These are phyloP conservation scores for Xiphorhynchus erythropygius DNA, from an alignment of 2,797 vertebrate species.

Conservation along the genomic window DNA sequence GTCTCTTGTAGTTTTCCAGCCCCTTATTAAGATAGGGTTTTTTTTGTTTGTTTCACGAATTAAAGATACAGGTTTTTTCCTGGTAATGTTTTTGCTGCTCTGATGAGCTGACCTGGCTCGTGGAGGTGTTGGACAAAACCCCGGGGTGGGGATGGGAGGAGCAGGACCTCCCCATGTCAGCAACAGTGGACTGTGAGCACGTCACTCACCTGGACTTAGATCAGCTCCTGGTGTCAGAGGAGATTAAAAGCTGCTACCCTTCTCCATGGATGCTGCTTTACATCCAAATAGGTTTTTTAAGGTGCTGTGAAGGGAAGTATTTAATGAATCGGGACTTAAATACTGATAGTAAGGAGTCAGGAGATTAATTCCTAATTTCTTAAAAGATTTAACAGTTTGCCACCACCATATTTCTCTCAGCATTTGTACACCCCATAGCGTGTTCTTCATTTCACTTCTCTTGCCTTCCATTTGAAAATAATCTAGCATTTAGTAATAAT, in stretches of 20 bases:
- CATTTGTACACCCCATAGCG: background rate
- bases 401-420: background rate
- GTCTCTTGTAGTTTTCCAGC: background rate
- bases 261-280: background rate
- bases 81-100: background rate
- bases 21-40: background rate
- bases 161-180: accelerated
- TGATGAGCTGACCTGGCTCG: background rate
- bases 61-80: background rate
- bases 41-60: background rate
- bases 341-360: background rate
- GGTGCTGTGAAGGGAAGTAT: background rate
- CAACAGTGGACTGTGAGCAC: background rate
- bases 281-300: background rate
- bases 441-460: background rate
- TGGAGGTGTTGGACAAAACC: background rate
- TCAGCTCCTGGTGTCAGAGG: background rate
- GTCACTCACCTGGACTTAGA: background rate
- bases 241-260: accelerated
- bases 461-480: background rate
- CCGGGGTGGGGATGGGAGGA: background rate
- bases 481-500: background rate
- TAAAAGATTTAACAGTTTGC: background rate
- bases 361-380: background rate
- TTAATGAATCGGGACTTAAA: background rate